Base-by-base conservation (phyloP, 2,888 invertebrate genomes). In the Apoda limacodes region DNA sequence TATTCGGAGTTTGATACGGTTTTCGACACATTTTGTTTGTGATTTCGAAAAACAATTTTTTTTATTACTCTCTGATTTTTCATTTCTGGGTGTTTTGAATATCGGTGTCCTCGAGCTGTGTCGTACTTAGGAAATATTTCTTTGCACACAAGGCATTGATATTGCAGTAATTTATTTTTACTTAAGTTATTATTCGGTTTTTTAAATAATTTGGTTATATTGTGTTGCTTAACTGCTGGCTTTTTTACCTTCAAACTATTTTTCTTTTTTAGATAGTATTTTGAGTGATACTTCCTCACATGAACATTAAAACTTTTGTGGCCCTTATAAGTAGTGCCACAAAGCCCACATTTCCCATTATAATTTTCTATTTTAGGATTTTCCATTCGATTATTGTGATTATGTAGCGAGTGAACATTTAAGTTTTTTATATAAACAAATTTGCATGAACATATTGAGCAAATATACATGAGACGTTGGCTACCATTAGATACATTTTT, bases 301-400 rank as follows among this genome's bases (percentile, higher is more conserved):
- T 17, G 17, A 6, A 6, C 17, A 7, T 17, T 17, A 7, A 5
- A 17, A 6, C 7, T 17, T 7, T 7, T 17, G 5, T 5, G 17
- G 17, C 7, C 7, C 5, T 6, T 17, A 7, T 5, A 17, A 5
- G 7, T 5, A 6, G 5, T 5, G 17, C 5, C 5, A 17, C 17
- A 17, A 5, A 17, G 7, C 17, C 7, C 5, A 7, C 17, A 17
- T 5, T 7, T 7, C 5, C 17, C 17, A 5, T 5, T 6, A 17
- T 17, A 17, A n/a, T n/a, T n/a, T 7, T 17, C 17, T 5, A 5
- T 17, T 17, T 17, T 17, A 17, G 7, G 7, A 17, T 17, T 17
- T 25, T 25, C 28, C 1, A 5, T 2, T 29, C 28, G 25, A 5
- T 29, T 24, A 7, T 22, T 21, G 15, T 35, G 31, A n/a, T n/a